Evolutionary conservation across 2,888 invertebrate genomes (phyloP).

Genomic region (Unio pictorum): DNA sequence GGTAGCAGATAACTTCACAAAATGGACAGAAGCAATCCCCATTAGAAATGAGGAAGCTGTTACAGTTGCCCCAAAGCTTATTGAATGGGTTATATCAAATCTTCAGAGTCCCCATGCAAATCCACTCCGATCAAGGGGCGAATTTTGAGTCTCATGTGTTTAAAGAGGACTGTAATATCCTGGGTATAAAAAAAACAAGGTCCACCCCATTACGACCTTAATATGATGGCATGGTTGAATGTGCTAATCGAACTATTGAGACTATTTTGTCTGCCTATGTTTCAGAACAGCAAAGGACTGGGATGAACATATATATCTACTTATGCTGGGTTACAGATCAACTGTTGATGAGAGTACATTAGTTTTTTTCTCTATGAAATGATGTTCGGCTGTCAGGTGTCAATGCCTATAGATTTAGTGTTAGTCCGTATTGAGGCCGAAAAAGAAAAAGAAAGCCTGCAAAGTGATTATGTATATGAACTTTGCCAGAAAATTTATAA

Average conservation of each 20-base stretch:
- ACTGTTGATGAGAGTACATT: conserved; percentile 19
- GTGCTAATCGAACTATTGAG: conserved; percentile 16
- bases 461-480: conserved; percentile 22
- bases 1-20: conserved; percentile 10
- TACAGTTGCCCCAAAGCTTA: conserved; percentile 11
- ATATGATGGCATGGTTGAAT: conserved; percentile 19
- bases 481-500: conserved; percentile 79
- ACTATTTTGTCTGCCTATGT: conserved; percentile 17
- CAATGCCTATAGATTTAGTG: conserved; percentile 20
- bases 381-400: conserved; percentile 18
- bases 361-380: conserved; percentile 12
- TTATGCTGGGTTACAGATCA: conserved; percentile 23
- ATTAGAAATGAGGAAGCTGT: conserved; percentile 8
- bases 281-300: conserved; percentile 19
- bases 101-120: conserved; percentile 11
- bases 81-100: conserved; percentile 8
- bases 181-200: conserved; percentile 18
- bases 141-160: conserved; percentile 15
- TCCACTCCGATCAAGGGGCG: conserved; percentile 16
- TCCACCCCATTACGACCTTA: conserved; percentile 18
- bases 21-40: conserved; percentile 15
- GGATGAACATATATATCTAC: conserved; percentile 22
- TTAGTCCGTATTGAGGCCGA: conserved; percentile 7
- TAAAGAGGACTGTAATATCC: conserved; percentile 9
- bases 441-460: conserved; percentile 5